Percentiles rank a stretch among this genome's conserved stretches.
phyloP scores from a whole-genome alignment of 2,888 invertebrate genomes.

The Crocallis elinguaria region DNA sequence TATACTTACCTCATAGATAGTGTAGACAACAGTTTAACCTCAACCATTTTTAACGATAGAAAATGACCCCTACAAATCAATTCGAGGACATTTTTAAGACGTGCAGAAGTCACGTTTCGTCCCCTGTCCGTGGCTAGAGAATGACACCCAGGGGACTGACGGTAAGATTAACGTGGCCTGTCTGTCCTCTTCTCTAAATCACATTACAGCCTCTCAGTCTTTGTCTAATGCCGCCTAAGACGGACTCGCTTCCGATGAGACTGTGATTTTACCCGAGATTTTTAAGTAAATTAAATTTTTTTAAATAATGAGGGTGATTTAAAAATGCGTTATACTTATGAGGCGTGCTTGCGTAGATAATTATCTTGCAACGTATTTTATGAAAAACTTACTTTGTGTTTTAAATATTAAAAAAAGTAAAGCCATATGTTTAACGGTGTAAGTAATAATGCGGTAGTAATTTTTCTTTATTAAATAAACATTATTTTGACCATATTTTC shows the following conservation, averaged over 20 bases:
- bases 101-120: slow-evolving; percentile 70
- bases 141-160: slow-evolving; percentile 70
- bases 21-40: too few species aligned
- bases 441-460: too few species aligned
- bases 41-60: neutral
- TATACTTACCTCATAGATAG: too few species aligned
- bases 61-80: slow-evolving; percentile 49
- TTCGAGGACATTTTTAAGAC: slow-evolving; percentile 51
- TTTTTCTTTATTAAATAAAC: too few species aligned
- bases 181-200: slow-evolving; percentile 77
- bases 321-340: neutral
- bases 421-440: too few species aligned
- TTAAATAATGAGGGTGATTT: slow-evolving; percentile 16
- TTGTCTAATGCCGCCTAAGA: slow-evolving; percentile 69
- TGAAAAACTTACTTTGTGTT: too few species aligned
- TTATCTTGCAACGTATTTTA: too few species aligned
- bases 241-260: slow-evolving; percentile 53
- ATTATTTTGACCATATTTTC: too few species aligned
- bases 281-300: slow-evolving; percentile 32
- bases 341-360: neutral
- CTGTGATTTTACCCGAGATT: slow-evolving; percentile 52
- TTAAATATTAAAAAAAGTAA: too few species aligned
- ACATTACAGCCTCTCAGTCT: slow-evolving; percentile 69
- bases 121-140: slow-evolving; percentile 51
- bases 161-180: slow-evolving; percentile 75